Base-by-base conservation (phyloP, 2,888 invertebrate species). In the Nemotelus nigrinus region DNA sequence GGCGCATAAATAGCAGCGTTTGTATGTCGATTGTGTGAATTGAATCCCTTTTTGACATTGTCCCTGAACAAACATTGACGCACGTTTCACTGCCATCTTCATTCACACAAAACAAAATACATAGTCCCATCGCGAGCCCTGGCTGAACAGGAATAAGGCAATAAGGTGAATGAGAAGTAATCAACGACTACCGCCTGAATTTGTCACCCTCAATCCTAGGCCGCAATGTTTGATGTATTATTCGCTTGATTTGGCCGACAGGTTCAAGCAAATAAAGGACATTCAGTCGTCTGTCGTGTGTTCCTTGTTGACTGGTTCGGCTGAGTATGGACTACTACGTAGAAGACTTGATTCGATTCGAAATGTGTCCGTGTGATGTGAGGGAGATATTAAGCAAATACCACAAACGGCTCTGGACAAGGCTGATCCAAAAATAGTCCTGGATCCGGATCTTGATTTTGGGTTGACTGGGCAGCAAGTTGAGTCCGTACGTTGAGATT, bases 181-280 rank as follows among this genome's bases (percentile, higher is more conserved):
- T 87, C 86, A 87, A 86, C 86, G 48, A 63, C 58, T 47, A 25
- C 84, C 85, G 84, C 84, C 83, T 82, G 84, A 83, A 85, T 85
- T 85, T 86, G 85, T 86, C 86, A 86, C 86, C 86, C 86, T 83
- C 83, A 84, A 84, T 85, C 82, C 48, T 48, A 5, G 8, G 58
- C 43, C 84, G 82, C 83, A 85, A 83, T 87, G 87, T 86, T 87
- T 87, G 86, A 87, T 85, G 85, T 86, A 87, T 88, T 88, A 87
- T 87, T 87, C 85, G 87, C 86, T 86, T 87, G 86, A 87, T 88
- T 88, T 88, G 87, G 85, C 84, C 86, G 87, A 87, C 87, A 87
- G 87, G 86, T 86, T 86, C 84, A 85, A 82, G 45, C 77, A 77
- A 77, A 77, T 68, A 77, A 67, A 74, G 41, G 63, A 57, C 68